Evolutionary conservation across 2,888 invertebrate species (phyloP).

Genomic region (Celastrina argiolus): DNA sequence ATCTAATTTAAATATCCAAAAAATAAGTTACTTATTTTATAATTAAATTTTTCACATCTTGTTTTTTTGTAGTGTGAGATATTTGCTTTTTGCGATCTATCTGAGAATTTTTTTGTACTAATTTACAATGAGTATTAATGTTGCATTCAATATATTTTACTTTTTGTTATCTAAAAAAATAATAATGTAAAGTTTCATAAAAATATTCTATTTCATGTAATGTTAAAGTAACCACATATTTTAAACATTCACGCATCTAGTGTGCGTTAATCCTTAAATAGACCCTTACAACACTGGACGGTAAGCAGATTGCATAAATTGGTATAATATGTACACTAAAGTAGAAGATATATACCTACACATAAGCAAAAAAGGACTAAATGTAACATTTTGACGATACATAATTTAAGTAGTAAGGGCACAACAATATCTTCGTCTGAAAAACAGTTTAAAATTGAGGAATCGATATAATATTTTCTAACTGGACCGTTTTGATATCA

Average conservation of each 20-base stretch:
- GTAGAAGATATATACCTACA: background rate
- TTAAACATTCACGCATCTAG: background rate
- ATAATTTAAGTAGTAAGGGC: background rate
- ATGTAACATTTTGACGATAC: too few relatives aligned
- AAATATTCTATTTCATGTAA: too few relatives aligned
- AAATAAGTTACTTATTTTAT: background rate
- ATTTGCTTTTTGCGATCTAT: background rate
- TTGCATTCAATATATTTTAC: background rate
- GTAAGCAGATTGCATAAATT: background rate
- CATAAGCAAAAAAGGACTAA: background rate
- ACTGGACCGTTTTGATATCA: slow-evolving; percentile 6
- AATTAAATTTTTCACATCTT: background rate
- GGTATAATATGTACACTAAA: background rate
- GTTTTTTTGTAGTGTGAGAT: background rate
- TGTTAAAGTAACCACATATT: background rate
- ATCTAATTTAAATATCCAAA: background rate
- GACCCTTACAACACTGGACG: background rate
- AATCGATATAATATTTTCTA: background rate
- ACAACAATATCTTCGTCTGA: background rate
- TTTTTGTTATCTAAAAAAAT: background rate
- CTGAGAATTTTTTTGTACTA: slow-evolving; percentile 3
- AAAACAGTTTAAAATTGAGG: background rate
- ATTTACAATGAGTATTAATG: background rate
- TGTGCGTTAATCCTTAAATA: background rate
- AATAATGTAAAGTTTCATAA: too few relatives aligned